phyloP scores from a whole-genome alignment of 2,113 vertebrate species.

The Sphyrna mokarran region DNA sequence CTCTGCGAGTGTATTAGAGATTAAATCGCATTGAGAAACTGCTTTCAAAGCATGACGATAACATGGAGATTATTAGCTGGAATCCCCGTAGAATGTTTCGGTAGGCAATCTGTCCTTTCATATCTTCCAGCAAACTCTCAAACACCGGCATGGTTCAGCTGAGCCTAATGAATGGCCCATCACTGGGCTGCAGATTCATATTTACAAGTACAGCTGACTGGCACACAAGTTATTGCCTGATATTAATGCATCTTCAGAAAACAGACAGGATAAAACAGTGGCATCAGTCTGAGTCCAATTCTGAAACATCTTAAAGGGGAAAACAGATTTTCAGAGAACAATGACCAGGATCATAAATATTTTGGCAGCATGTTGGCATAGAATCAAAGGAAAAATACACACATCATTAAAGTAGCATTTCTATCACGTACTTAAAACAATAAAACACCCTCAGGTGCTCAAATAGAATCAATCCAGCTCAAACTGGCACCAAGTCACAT shows the following conservation, averaged over 20 bases:
- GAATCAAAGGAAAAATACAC: not conserved
- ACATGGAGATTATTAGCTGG: not conserved
- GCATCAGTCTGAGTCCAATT: not conserved
- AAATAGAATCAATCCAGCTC: not conserved
- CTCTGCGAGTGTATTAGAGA: not conserved
- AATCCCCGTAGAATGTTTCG: not conserved
- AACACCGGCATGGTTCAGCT: not conserved
- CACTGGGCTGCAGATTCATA: not conserved
- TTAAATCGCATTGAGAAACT: slow-evolving; percentile 8
- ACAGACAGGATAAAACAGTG: not conserved
- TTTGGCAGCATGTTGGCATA: too few relatives aligned
- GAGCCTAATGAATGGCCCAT: not conserved
- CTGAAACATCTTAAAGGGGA: not conserved
- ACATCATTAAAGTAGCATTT: not conserved
- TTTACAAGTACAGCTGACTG: not conserved
- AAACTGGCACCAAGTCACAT: not conserved
- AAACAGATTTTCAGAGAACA: not conserved
- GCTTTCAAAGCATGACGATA: not conserved
- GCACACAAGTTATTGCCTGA: too few relatives aligned
- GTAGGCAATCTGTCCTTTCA: not conserved
- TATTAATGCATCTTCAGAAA: not conserved
- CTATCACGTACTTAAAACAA: not conserved
- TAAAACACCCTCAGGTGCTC: not conserved
- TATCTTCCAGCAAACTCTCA: not conserved
- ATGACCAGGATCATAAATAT: not conserved